phyloP scores from a whole-genome alignment of 2,113 vertebrate species.

The Rhinogobius similis region DNA sequence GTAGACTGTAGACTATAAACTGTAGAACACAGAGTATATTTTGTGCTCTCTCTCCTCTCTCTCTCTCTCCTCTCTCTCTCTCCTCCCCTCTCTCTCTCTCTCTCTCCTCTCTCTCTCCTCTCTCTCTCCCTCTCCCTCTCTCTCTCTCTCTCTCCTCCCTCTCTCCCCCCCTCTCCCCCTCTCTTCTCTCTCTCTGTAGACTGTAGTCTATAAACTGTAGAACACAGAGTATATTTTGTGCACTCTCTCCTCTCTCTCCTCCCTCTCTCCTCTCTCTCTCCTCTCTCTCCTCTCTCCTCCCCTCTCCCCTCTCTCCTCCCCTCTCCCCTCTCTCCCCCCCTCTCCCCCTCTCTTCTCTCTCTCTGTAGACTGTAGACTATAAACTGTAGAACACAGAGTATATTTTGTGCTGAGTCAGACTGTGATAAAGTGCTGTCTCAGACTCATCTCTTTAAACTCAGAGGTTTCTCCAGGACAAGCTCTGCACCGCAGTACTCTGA shows the following conservation, averaged over 20 bases:
- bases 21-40: neutral
- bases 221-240: neutral
- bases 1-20: neutral
- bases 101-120: neutral
- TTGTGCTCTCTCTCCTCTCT: neutral
- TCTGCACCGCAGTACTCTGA: neutral
- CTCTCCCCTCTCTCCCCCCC: neutral
- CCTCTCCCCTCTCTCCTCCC: neutral
- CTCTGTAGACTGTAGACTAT: neutral
- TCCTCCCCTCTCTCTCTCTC: neutral
- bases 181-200: neutral
- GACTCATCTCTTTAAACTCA: constrained; percentile 48
- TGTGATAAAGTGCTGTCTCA: constrained; percentile 75
- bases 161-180: neutral
- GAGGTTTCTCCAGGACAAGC: constrained; percentile 1
- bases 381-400: too few species aligned
- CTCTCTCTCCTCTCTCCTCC: neutral
- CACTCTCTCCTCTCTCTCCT: neutral
- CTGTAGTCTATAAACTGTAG: neutral
- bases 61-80: neutral
- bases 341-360: neutral
- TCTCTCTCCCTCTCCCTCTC: neutral
- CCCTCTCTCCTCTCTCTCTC: too few species aligned
- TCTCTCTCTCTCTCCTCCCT: too few species aligned
- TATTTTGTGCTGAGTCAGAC: constrained; percentile 2